Evolutionary conservation across 1,140 invertebrate genomes (phyloP), one percentile per base, ranked within the genome.

Genomic region (Drepana arcuata): DNA sequence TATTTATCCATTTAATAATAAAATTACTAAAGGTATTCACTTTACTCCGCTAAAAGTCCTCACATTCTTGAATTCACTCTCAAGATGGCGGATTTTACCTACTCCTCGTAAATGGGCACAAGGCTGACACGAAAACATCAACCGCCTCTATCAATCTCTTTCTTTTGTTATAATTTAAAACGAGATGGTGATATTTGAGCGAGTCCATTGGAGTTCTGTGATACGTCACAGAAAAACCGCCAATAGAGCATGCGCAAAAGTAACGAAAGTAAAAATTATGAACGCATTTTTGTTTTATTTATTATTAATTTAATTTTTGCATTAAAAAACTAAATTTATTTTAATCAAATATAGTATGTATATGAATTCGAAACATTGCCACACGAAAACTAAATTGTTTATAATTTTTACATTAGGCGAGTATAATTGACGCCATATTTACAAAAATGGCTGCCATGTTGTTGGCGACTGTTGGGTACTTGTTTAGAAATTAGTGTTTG

Each of bases 31-130:
- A 72, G 63, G 64, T 72, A 71, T 66, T 74, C 63, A 80, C 70
- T 72, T 68, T 67, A 68, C 65, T 74, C 70, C 57, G 59, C 61
- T 72, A 75, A 78, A 80, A 83, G 66, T 80, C 72, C 71, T 71
- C 66, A 77, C 73, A 81, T 74, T 79, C 71, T 78, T 82, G 73
- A 82, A 82, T 78, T 71, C 73, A 81, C 74, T 84, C 78, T 82
- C 78, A 84, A 84, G 81, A 84, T 84, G 81, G 81, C 81, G 78
- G 81, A 82, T 79, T 80, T 81, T 79, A 79, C 75, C 73, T 80
- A 82, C 72, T 78, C 63, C 68, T 79, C 72, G 72, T 79, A 80
- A 82, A 82, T 79, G 78, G 73, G 78, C 67, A 83, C 81, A 83
- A 80, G 73, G 81, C 77, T 84, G 81, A 81, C 81, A 84, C 73